Evolutionary conservation across 2,797 vertebrate species (phyloP), one percentile per base, ranked within the genome.

Genomic region (Sylvilagus floridanus): DNA sequence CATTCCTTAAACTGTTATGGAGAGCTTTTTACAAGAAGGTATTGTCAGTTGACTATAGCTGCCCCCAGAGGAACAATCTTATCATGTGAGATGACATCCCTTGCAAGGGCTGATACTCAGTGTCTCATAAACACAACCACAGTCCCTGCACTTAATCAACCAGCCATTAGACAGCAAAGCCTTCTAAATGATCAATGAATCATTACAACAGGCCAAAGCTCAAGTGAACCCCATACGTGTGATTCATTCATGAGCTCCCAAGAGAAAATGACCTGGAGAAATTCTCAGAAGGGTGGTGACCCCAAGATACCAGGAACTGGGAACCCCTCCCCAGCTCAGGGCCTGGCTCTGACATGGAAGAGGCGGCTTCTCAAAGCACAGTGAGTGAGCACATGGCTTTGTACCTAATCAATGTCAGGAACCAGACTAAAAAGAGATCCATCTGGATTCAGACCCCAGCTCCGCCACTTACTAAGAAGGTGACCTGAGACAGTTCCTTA

Each of bases 121-220:
- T 26, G 91, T 77, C 86, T 94, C 81, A 91, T 32, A 94, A 90
- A 73, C 21, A 4, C 22, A 28, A 92, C 75, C 90, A 77, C 90
- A 94, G 84, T 72, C 24, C 77, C 57, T n/a, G 28, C 10, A 50
- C 42, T 96, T 91, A 76, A 83, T 93, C 90, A 95, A 17, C 71
- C 54, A 4, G 24, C 78, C 28, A 35, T 86, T 77, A 93, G 66
- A 92, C 57, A 88, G 66, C 32, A 77, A 94, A 85, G 63, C 42
- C 69, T 95, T 95, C 90, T 88, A 92, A 82, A 84, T 95, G 35
- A 79, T 72, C 90, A 71, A 62, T 91, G 94, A 96, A 81, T 94
- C 90, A 90, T 62, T 68, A 28, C 60, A 57, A 57, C 30, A 37
- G 26, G 17, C 16, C 52, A 11, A 60, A n/a, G 60, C 19, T 85